A percentile compares a stretch with the other conserved stretches of the same genome.
Evolutionary conservation across 2,113 vertebrate species (phyloP).

Genomic region (Pedionomus torquatus): DNA sequence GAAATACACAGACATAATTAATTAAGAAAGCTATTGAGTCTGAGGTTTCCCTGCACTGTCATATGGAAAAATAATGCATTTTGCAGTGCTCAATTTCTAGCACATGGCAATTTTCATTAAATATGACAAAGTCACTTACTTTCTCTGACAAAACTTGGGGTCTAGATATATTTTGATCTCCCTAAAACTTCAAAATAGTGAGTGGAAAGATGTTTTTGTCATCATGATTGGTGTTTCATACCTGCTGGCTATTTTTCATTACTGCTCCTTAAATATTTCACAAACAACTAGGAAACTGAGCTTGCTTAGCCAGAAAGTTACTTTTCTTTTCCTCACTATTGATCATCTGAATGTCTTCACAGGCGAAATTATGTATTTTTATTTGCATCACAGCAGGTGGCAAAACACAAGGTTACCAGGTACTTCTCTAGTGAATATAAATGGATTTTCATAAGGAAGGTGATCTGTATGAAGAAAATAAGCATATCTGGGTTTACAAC

Average conservation of each 20-base stretch:
- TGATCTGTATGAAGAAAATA: neutral
- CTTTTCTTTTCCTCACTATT: neutral
- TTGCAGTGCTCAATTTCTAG: constrained; percentile 40
- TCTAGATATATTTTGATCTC: constrained; percentile 18
- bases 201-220: constrained; percentile 31
- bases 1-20: constrained; percentile 54
- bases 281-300: neutral
- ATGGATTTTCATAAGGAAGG: neutral
- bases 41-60: constrained; percentile 49
- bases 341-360: neutral
- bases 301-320: neutral
- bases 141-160: constrained; percentile 11
- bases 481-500: neutral
- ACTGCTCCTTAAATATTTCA: neutral
- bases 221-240: neutral
- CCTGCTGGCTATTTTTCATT: neutral
- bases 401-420: neutral
- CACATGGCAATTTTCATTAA: constrained; percentile 59
- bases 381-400: neutral
- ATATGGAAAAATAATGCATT: constrained; percentile 50
- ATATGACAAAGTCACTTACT: neutral
- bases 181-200: neutral
- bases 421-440: neutral
- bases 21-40: constrained; percentile 45
- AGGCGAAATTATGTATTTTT: neutral